Base-by-base conservation (phyloP, 2,888 invertebrate genomes). In the Metacarcinus magister region DNA sequence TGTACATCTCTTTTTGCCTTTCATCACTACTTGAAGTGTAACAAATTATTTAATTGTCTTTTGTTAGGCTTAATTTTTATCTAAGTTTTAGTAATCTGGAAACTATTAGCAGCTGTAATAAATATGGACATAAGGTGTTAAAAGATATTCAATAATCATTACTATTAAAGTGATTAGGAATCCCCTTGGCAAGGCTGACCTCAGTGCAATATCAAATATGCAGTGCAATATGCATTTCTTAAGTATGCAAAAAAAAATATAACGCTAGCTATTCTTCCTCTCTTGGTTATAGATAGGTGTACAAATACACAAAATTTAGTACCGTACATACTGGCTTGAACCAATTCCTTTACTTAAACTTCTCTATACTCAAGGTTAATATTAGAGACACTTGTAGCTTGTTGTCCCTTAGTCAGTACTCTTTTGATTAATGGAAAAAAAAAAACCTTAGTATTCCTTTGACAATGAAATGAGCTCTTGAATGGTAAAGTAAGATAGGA, bases 401-500 rank as follows among this genome's bases (percentile, higher is more conserved):
- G 54, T 8, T 13, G 54, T 54, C 39, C 39, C 39, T 39, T 39
- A 39, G 39, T 2, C 39, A 39, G 39, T 39, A 2, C 39, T 2
- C 2, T 39, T 39, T 39, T 39, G 2, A 39, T 39, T 39, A 39
- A 39, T 39, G 39, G 0, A 39, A 39, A 39, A 39, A 39, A 39
- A 54, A 13, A 13, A 82, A 39, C n/a, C n/a, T n/a, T n/a, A 87
- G 39, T 16, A 39, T 87, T 2, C 39, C 87, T 32, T 16, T 16
- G 87, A 16, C 39, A 39, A 39, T 39, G 39, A 16, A 16, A 87
- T 87, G 87, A 39, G 87, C 87, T 39, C 10, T 32, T 13, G 13
- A 87, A n/a, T 87, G 7, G 87, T 87, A 39, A 39, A 87, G 87
- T 87, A 87, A 87, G 87, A 39, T 32, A 39, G 87, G 87, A 87